Percentiles rank a stretch among this genome's conserved stretches.
phyloP scores from a whole-genome alignment of 1,140 invertebrate genomes.

The Schlechtendalia chinensis region DNA sequence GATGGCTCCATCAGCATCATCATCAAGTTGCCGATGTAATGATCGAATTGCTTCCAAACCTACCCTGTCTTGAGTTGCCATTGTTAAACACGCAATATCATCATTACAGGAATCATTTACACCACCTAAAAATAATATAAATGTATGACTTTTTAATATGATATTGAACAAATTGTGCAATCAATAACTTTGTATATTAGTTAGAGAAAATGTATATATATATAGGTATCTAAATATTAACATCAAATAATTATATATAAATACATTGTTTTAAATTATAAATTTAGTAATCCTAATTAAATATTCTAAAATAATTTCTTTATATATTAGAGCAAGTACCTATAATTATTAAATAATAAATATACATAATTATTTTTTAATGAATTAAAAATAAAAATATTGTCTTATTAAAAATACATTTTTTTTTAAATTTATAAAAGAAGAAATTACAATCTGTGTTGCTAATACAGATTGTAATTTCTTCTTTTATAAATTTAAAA shows the following conservation, averaged over 20 bases:
- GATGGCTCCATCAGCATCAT: conserved; percentile 91
- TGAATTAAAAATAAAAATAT: too few relatives aligned
- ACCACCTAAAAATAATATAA: conserved; percentile 10
- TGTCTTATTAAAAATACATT: too few relatives aligned
- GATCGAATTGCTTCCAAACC: conserved; percentile 85
- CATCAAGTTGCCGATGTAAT: conserved; percentile 86
- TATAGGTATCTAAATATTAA: too few relatives aligned
- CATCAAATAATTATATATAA: too few relatives aligned
- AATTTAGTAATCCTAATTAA: neutral
- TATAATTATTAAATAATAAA: too few relatives aligned
- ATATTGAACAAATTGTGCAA: neutral
- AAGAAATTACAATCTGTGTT: too few relatives aligned
- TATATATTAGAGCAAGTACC: too few relatives aligned
- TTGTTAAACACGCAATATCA: conserved; percentile 70
- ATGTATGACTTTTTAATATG: neutral
- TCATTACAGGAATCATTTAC: conserved; percentile 59
- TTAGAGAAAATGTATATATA: neutral
- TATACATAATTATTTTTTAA: too few relatives aligned
- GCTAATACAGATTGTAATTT: too few relatives aligned
- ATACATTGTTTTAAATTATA: too few relatives aligned
- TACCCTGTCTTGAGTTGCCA: conserved; percentile 72
- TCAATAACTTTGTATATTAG: neutral
- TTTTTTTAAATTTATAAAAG: too few relatives aligned
- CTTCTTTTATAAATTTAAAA: too few relatives aligned
- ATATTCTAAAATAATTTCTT: neutral